phyloP scores from a whole-genome alignment of 2,113 vertebrate genomes.

The Coptodon bakossiorum region DNA sequence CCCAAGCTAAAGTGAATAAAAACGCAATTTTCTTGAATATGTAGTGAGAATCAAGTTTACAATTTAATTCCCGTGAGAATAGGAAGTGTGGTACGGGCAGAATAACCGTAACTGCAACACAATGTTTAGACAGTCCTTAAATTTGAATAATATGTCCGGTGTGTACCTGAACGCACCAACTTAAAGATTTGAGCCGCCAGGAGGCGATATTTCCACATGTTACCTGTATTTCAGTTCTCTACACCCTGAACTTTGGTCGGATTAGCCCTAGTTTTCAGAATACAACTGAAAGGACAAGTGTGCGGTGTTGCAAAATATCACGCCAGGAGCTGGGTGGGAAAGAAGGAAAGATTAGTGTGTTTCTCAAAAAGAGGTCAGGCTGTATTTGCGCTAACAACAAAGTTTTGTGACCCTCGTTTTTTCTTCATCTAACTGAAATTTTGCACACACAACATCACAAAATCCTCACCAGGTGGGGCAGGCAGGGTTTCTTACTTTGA shows the following conservation, averaged over 20 bases:
- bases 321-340: neutral
- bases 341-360: neutral
- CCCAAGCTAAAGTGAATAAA: neutral
- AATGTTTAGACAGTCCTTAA: neutral
- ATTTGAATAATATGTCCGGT: neutral
- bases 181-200: slow-evolving; percentile 3
- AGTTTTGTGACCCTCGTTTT: neutral
- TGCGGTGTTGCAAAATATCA: neutral
- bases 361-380: neutral
- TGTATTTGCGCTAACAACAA: neutral
- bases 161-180: neutral
- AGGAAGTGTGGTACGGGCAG: neutral
- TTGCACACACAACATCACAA: neutral
- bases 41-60: neutral
- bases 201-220: slow-evolving; percentile 3
- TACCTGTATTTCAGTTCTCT: neutral
- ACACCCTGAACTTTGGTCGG: slow-evolving; percentile 5
- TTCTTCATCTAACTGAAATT: neutral
- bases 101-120: neutral
- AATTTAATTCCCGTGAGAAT: neutral
- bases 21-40: neutral
- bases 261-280: neutral
- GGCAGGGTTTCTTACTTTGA: neutral
- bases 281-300: neutral
- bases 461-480: accelerated